Evolutionary conservation across 2,113 vertebrate species (phyloP).

Genomic region (chimpanzee (Pan troglodytes)): NHGRI_mPanTro3-v2.1_pri NC_072408.2:11998001-11998500

Average conservation of each 20-base stretch:
- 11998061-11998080: not conserved
- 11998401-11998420: not conserved
- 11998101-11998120: not conserved
- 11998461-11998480: not conserved
- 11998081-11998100: not conserved
- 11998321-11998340: not conserved
- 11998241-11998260: not conserved
- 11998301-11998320: not conserved
- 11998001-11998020: not conserved
- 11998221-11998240: not conserved
- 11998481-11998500: not conserved
- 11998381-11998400: not conserved
- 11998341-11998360: not conserved
- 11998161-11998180: not conserved
- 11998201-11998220: not conserved
- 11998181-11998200: not conserved
- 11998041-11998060: not conserved
- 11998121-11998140: not conserved
- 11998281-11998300: not conserved
- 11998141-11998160: not conserved
- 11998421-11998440: not conserved
- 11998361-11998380: not conserved
- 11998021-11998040: not conserved
- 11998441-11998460: not conserved
- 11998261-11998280: not conserved